Evolutionary conservation across 2,113 vertebrate genomes (phyloP), one percentile per base, ranked within the genome.

Genomic region (Rhodinocichla rosea): DNA sequence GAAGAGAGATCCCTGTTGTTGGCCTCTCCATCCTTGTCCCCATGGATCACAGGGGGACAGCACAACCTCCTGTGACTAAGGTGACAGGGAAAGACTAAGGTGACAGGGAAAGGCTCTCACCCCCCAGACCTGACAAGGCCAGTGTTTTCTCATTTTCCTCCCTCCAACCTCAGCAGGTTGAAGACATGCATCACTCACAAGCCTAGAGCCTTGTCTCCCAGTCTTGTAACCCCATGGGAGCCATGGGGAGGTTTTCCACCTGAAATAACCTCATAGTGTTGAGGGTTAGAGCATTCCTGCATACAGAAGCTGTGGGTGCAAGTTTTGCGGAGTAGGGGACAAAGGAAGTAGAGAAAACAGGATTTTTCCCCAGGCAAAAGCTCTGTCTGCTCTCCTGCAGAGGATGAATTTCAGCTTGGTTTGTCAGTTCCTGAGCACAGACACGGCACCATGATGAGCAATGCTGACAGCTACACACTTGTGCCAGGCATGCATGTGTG

Each of bases 381-480:
- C 67, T 80, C 15, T 73, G 79, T 23, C 18, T 1, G 0, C 33
- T 69, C 26, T 40, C 42, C 13, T 1, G 2, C 39, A 64, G 68
- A 62, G 57, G 45, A 52, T 2, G 10, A 69, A 26, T 8, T 35
- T 17, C 45, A 90, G 44, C 22, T 37, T 57, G 45, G 13, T 27
- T 42, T 10, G 2, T 6, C 8, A 4, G 10, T 5, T 60, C 15
- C 63, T 77, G 44, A 57, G 40, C 6, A 11, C 9, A 62, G 59
- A 64, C 4, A 10, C 0, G 15, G 20, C 1, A 0, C 56, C n/a
- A 1, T 24, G 24, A 13, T 21, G 24, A n/a, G 9, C 2, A 3
- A 40, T 56, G 44, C 80, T 27, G 47, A 42, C 45, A 82, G n/a
- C 33, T 39, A 13, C 6, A 23, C 20, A 3, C 15, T 20, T 73